Conservation (phyloP, 2,888 invertebrate species). For the Acronicta aceris region DNA sequence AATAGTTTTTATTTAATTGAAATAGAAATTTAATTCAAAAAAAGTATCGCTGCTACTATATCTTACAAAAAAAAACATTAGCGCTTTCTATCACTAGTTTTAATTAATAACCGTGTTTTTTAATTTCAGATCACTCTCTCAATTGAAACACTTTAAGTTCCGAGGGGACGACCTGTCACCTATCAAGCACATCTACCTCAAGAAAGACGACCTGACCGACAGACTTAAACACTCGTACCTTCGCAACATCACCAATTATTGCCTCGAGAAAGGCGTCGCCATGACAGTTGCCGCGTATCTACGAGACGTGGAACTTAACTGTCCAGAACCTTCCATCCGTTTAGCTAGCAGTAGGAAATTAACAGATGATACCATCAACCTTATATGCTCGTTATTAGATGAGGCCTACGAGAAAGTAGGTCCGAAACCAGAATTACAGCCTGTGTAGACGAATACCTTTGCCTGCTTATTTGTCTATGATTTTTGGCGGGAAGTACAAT, state of each 20-base stretch:
- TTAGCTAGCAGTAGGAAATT: conserved; percentile 91
- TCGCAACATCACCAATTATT: conserved; percentile 90
- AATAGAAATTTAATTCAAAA: too few species aligned
- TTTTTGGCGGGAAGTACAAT: conserved; percentile 48
- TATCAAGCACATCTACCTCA: conserved; percentile 92
- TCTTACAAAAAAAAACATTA: too few species aligned
- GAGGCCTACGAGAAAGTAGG: conserved; percentile 81
- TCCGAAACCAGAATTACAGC: conserved; percentile 71
- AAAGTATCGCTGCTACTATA: too few species aligned
- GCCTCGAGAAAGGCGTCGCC: conserved; percentile 91
- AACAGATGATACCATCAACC: conserved; percentile 89
- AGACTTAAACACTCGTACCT: conserved; percentile 88
- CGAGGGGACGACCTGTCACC: conserved; percentile 91
- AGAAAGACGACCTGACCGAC: conserved; percentile 80
- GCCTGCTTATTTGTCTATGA: conserved; percentile 25
- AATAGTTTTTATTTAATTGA: too few species aligned
- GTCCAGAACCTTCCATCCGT: conserved; percentile 93
- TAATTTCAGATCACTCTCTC: conserved; percentile 76
- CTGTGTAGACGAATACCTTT: conserved; percentile 48
- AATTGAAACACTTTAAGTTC: conserved; percentile 84
- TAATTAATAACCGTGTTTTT: not conserved
- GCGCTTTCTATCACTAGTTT: too few species aligned
- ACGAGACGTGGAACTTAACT: conserved; percentile 90
- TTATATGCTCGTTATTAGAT: conserved; percentile 75
- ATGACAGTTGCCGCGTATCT: conserved; percentile 92